These are phyloP conservation scores for Macrotus californicus DNA, from an alignment of 2,113 vertebrate genomes.

Conservation along the genomic window DNA sequence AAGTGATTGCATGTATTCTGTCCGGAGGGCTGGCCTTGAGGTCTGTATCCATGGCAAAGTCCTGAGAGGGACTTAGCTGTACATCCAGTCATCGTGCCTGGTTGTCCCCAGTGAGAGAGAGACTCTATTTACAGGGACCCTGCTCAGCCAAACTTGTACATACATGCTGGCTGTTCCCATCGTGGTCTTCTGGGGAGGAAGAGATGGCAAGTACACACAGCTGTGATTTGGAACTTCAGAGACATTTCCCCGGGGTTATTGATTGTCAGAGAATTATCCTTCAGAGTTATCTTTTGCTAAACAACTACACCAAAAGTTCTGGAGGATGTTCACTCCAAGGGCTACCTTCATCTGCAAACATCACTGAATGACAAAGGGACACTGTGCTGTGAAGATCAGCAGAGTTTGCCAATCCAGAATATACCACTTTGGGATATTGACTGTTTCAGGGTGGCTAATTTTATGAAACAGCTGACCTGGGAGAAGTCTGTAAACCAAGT, in stretches of 20 bases:
- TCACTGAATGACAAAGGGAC: not conserved
- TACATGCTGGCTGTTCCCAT: not conserved
- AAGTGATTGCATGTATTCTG: not conserved
- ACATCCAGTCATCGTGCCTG: not conserved
- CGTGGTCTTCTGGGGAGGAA: not conserved
- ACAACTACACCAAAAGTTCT: not conserved
- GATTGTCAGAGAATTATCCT: not conserved
- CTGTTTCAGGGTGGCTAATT: not conserved
- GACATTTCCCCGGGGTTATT: not conserved
- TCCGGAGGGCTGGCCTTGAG: not conserved
- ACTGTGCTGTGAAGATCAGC: not conserved
- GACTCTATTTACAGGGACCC: not conserved
- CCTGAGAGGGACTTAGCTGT: not conserved
- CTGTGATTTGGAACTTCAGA: not conserved
- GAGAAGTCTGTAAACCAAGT: not conserved
- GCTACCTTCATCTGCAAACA: not conserved
- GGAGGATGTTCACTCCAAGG: not conserved
- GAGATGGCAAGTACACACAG: not conserved
- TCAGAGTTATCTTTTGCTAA: not conserved
- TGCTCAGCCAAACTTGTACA: not conserved
- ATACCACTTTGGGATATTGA: not conserved
- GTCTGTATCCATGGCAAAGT: not conserved
- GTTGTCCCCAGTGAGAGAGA: not conserved
- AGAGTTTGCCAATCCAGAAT: not conserved
- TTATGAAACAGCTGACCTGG: not conserved